phyloP scores from a whole-genome alignment of 2,888 invertebrate genomes.

The Idaea dimidiata region DNA sequence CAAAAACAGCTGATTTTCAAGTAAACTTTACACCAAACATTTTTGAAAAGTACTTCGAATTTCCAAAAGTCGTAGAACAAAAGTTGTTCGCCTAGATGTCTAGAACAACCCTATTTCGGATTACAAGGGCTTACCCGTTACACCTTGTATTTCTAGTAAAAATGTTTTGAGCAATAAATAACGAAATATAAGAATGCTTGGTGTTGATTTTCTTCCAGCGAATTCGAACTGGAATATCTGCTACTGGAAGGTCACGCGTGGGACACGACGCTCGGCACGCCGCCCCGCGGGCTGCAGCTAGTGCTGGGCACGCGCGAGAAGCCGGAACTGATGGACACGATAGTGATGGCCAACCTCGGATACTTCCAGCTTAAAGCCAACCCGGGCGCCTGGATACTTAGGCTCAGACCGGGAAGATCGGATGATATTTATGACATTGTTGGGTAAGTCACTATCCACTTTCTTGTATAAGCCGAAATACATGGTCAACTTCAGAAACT shows the following conservation, averaged over 20 bases:
- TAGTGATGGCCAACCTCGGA: conserved; percentile 99
- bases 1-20: too few relatives aligned
- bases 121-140: too few relatives aligned
- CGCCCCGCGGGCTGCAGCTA: conserved; percentile 98
- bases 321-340: conserved; percentile 94
- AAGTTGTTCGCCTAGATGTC: too few relatives aligned
- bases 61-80: too few relatives aligned
- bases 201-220: conserved; percentile 76
- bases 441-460: conserved; percentile 71
- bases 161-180: too few relatives aligned
- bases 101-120: too few relatives aligned
- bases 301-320: conserved; percentile 91
- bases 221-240: conserved; percentile 97
- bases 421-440: conserved; percentile 96
- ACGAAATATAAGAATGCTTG: conserved; percentile 15
- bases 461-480: too few relatives aligned
- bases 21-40: too few relatives aligned
- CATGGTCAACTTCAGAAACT: too few relatives aligned
- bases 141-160: too few relatives aligned
- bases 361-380: conserved; percentile 98
- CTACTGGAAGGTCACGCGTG: conserved; percentile 98
- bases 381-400: conserved; percentile 96
- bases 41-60: too few relatives aligned
- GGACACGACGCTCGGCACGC: conserved; percentile 93
- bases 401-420: conserved; percentile 95